These are phyloP conservation scores for Apocrypta bakeri DNA, from an alignment of 1,140 invertebrate species.

Conservation along the genomic window DNA sequence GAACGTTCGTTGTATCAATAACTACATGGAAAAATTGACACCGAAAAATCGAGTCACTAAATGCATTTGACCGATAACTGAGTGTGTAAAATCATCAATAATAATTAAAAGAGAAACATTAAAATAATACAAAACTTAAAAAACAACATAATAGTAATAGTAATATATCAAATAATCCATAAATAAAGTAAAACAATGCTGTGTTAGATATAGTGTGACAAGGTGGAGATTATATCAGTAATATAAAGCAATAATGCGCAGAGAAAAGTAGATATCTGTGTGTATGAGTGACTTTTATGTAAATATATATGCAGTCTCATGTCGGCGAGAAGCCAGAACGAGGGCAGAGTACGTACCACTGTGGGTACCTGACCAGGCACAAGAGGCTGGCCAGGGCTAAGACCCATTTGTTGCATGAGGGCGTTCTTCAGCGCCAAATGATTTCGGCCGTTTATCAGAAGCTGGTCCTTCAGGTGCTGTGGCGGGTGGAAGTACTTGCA, in stretches of 20 bases:
- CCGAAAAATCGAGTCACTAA: constrained; percentile 33
- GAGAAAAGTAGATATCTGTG: not conserved
- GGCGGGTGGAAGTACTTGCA: constrained; percentile 99
- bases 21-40: constrained; percentile 35
- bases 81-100: constrained; percentile 26
- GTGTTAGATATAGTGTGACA: constrained; percentile 32
- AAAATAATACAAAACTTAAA: constrained; percentile 24
- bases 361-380: constrained; percentile 92
- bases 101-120: not conserved
- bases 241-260: constrained; percentile 31
- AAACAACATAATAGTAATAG: constrained; percentile 9
- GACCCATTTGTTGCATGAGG: constrained; percentile 95
- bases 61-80: constrained; percentile 14
- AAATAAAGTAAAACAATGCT: constrained; percentile 19
- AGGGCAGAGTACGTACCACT: constrained; percentile 82
- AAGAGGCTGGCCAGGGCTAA: constrained; percentile 89
- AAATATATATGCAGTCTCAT: not conserved
- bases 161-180: constrained; percentile 1
- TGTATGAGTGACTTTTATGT: not conserved
- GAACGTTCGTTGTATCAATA: constrained; percentile 42
- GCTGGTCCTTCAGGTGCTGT: constrained; percentile 99
- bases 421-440: constrained; percentile 98
- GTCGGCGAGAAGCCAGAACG: not conserved
- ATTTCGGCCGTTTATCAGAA: constrained; percentile 99
- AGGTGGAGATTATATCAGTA: constrained; percentile 9